phyloP scores from a whole-genome alignment of 2,113 vertebrate species.

The Myrmecophaga tridactyla region DNA sequence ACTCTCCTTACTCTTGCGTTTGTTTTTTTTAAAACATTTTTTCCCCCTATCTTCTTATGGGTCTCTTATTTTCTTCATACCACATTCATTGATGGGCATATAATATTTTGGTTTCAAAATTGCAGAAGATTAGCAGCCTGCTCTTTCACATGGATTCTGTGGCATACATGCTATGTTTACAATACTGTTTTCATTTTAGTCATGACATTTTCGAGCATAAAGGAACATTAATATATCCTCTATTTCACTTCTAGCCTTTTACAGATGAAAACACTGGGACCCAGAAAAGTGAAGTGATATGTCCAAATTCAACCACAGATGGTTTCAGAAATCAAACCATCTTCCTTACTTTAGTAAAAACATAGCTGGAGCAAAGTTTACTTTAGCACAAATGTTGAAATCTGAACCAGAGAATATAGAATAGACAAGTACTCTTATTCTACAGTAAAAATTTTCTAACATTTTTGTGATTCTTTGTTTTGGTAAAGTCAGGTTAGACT shows the following conservation, averaged over 20 bases:
- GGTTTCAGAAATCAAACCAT: constrained; percentile 3
- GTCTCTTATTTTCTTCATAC: constrained; percentile 11
- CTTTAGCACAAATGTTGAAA: not conserved
- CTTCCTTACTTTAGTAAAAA: not conserved
- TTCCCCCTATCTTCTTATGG: not conserved
- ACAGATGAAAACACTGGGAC: not conserved
- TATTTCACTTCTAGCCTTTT: not conserved
- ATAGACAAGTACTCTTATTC: not conserved
- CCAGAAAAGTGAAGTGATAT: not conserved
- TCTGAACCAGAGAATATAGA: not conserved
- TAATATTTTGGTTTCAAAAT: not conserved
- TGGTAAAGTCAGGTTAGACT: not conserved
- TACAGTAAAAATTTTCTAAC: not conserved
- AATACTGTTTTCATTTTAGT: not conserved
- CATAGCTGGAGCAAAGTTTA: not conserved
- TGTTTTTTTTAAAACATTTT: too few species aligned
- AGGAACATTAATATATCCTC: not conserved
- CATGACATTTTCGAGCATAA: not conserved
- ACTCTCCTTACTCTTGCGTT: not conserved
- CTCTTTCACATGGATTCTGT: not conserved
- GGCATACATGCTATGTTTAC: not conserved
- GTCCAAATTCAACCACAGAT: not conserved
- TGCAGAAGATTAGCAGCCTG: not conserved
- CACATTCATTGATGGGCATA: not conserved
- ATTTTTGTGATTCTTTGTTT: not conserved